Evolutionary conservation across 2,888 invertebrate species (phyloP), one percentile per base, ranked within the genome.

Genomic region (Dicyrtoma fusca): DNA sequence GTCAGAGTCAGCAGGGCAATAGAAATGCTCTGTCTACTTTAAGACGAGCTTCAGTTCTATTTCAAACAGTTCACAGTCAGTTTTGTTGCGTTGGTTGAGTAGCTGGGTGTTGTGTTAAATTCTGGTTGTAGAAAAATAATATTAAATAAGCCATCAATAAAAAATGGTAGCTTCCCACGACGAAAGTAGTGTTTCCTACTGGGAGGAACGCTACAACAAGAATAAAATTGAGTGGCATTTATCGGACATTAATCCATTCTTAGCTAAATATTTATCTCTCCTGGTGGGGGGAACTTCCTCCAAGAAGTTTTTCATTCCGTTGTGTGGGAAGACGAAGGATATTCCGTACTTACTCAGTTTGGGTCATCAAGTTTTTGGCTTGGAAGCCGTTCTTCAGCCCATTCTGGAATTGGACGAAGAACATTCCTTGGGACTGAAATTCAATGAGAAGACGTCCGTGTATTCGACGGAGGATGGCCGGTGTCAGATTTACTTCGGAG

Each of bases 281-380:
- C 72, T n/a, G 25, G 23, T 17, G 66, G 45, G 14, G 19, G 26
- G 25, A 34, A 34, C 34, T 34, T 34, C 34, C 4, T 34, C 34
- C 17, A 72, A 73, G 19, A 66, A 74, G 59, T 74, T 82, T 44
- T 79, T 81, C 65, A 70, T 82, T 1, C 82, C 82, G 5, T 71
- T 82, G 19, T 82, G 81, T 74, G 82, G 82, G 13, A 82, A 82
- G 74, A 75, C 78, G 0, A 68, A 76, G 13, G 82, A 82, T 66
- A 74, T 82, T 44, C 72, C 75, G 5, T 81, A 80, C 77, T 69
- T 82, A 6, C 76, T 81, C 21, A 74, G 75, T 6, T 69, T 76
- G 11, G 82, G 82, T n/a, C 80, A 80, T 61, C 69, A 73, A 14
- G 81, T 82, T 4, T 81, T 82, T 73, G 82, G 80, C 13, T 72